Base-by-base conservation (phyloP, 2,888 invertebrate genomes). In the Lumbricus terrestris region DNA sequence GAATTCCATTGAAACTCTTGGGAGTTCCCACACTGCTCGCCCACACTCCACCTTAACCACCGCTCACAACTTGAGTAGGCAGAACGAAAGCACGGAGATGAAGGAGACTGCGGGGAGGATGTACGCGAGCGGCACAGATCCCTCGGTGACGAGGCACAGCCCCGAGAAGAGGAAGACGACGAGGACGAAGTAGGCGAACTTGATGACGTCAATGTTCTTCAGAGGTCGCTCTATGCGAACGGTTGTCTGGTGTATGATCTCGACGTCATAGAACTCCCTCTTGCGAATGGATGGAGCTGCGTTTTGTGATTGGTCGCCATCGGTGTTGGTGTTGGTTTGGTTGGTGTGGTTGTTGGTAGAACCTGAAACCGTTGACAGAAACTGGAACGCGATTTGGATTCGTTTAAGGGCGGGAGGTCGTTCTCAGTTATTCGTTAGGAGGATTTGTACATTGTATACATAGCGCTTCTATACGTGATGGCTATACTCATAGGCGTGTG, bases 361-460 rank as follows among this genome's bases (percentile, higher is more conserved):
- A 15, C 69, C 85, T 85, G 85, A 33, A 85, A 85, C 34, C 85
- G 23, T 85, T 85, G 85, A 85, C 85, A 85, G 85, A 85, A 34
- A 85, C 85, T 85, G 85, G 85, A 34, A 37, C 85, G 85, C 23
- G 37, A 85, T 85, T 85, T 69, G 69, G 29, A 69, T n/a, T 69
- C 47, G 47, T 1, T 0, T 29, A 29, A 1, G 11, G 54, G 6
- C 29, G 54, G 5, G 23, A 5, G 18, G 42, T 16, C 18, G 18
- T 42, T 42, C 11, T 2, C 15, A 42, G 42, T 42, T 16, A 16
- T 42, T 42, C 42, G 16, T 42, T 42, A 40, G 40, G 6, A 11
- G 16, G 16, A 42, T n/a, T n/a, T n/a, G 42, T 2, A 6, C 11
- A 16, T 42, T 42, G 18, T 42, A 42, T n/a, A n/a, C n/a, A n/a